Percentiles rank a stretch among this genome's conserved stretches.
Evolutionary conservation across 2,888 invertebrate genomes (phyloP).

Genomic region (Creontiades dilutus): DNA sequence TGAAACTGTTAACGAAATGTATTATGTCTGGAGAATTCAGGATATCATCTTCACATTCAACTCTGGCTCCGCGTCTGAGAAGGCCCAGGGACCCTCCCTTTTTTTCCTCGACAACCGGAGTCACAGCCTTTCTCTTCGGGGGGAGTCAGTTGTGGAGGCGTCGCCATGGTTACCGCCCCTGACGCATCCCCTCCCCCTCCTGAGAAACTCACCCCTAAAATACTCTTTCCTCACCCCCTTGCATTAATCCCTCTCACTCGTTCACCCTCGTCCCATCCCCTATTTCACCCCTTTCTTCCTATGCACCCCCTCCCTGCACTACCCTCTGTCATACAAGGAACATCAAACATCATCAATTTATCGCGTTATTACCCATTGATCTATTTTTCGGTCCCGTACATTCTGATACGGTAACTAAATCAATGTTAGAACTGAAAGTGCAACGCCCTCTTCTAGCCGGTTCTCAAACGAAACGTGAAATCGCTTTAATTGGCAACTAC

Average conservation of each 20-base stretch:
- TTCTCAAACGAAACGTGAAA: no score
- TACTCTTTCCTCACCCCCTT: neutral
- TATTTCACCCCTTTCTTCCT: no score
- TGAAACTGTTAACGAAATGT: no score
- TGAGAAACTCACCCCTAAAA: neutral
- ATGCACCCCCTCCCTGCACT: neutral
- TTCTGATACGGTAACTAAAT: no score
- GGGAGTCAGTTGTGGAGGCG: slow-evolving; percentile 32
- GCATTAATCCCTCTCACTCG: no score
- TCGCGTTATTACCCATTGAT: neutral
- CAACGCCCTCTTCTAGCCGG: no score
- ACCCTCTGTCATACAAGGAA: neutral
- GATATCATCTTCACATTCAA: no score
- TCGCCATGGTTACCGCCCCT: slow-evolving; percentile 24
- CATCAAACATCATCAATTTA: neutral
- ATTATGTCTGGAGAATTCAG: no score
- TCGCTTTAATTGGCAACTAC: no score
- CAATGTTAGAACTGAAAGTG: no score
- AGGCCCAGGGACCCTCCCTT: neutral
- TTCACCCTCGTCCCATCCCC: no score
- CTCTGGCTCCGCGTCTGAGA: neutral
- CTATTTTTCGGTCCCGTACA: neutral
- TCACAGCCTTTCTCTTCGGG: slow-evolving; percentile 16
- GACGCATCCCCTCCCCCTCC: slow-evolving; percentile 13
- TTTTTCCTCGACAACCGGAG: neutral